These are phyloP conservation scores for Sterrhoptilus dennistouni DNA, from an alignment of 2,113 vertebrate genomes.

Conservation along the genomic window DNA sequence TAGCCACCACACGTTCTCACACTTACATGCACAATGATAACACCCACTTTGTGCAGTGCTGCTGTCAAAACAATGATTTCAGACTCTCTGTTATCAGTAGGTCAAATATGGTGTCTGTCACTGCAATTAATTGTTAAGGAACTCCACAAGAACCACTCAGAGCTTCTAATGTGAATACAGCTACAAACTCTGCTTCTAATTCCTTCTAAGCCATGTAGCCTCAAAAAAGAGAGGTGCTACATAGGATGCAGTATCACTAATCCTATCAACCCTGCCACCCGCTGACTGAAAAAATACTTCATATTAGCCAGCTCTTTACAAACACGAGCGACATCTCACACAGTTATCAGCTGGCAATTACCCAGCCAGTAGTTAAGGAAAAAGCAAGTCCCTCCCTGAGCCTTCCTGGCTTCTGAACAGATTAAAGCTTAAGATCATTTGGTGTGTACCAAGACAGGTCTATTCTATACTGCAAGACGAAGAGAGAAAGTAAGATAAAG, in stretches of 20 bases:
- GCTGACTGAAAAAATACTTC: not conserved
- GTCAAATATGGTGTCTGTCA: accelerated
- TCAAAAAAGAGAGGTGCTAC: not conserved
- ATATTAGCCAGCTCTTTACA: not conserved
- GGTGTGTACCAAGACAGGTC: not conserved
- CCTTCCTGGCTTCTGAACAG: not conserved
- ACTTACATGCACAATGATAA: not conserved
- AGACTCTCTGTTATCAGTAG: not conserved
- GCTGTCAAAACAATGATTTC: not conserved
- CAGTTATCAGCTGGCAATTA: not conserved
- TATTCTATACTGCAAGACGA: not conserved
- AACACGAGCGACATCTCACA: not conserved
- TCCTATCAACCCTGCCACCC: not conserved
- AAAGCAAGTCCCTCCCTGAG: not conserved
- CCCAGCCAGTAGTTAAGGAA: not conserved
- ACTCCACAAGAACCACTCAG: not conserved
- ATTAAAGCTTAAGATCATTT: not conserved
- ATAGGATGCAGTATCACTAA: not conserved
- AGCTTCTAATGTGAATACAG: not conserved
- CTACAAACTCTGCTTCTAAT: not conserved
- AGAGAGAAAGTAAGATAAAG: not conserved
- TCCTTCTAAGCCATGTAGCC: not conserved
- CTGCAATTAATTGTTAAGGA: not conserved
- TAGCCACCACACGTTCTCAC: not conserved
- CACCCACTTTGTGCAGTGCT: not conserved